Conservation (phyloP, 64 coral and sea anemone species). For the Acropora tenuis region DNA sequence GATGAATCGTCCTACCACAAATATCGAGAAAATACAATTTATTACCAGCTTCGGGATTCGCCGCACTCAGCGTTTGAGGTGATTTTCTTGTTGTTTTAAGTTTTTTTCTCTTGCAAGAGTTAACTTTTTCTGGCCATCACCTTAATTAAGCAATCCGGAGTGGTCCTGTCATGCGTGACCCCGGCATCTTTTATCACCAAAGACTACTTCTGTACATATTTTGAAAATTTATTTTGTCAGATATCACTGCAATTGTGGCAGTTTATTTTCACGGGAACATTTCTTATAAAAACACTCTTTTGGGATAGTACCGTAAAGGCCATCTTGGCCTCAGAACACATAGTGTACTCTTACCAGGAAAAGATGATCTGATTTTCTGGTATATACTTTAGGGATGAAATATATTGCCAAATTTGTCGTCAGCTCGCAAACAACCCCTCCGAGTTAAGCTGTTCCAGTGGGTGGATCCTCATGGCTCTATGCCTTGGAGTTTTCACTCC, state of each 20-base stretch:
- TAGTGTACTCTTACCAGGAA: too few species aligned
- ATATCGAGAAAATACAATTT: constrained; percentile 76
- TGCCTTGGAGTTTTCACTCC: constrained; percentile 83
- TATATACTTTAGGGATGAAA: constrained; percentile 74
- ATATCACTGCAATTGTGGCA: too few species aligned
- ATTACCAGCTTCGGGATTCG: constrained; percentile 81
- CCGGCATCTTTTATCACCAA: too few species aligned
- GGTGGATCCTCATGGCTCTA: constrained; percentile 82
- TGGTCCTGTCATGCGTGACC: too few species aligned
- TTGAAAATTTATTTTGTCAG: too few species aligned
- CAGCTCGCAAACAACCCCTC: constrained; percentile 75
- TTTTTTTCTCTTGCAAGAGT: neutral
- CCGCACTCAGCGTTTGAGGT: constrained; percentile 51
- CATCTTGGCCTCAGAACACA: too few species aligned
- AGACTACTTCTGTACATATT: too few species aligned
- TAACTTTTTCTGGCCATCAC: neutral
- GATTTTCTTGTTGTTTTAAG: neutral
- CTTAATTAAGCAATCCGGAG: too few species aligned
- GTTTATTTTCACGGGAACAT: too few species aligned
- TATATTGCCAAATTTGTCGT: constrained; percentile 81
- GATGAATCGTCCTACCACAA: constrained; percentile 53
- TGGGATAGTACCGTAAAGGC: too few species aligned
- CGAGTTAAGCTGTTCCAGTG: constrained; percentile 54
- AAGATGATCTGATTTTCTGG: neutral
- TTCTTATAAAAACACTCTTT: too few species aligned